Evolutionary conservation across 2,797 vertebrate species (phyloP), one percentile per base, ranked within the genome.

Genomic region (Pteropus rufus): DNA sequence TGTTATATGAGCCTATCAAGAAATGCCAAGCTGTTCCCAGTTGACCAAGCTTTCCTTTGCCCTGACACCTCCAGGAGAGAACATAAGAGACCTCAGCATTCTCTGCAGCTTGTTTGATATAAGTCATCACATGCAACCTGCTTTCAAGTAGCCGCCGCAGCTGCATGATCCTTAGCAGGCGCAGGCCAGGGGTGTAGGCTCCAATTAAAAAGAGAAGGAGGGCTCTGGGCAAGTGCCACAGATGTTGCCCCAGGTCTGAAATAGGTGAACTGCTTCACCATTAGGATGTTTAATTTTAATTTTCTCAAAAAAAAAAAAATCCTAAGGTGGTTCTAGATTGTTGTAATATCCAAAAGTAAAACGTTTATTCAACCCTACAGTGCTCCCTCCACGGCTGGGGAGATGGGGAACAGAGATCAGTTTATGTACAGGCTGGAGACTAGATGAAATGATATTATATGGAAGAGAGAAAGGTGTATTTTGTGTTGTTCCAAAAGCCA

Each of bases 1-100:
- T 46, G 7, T 84, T 89, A 56, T 11, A 18, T 41, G 64, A 91
- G 56, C 60, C 23, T 95, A 54, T 85, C 44, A 85, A 88, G 56
- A 92, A 95, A 95, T 52, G 69, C 29, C 72, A 77, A 67, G 79
- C 39, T 89, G 31, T 73, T 95, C 58, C 85, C 67, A 95, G 89
- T 15, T 62, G 41, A n/a, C 26, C 52, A 54, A n/a, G 21, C 73
- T 82, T 56, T 65, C 56, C 56, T 82, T 41, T 88, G n/a, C 29
- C 76, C 44, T 46, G 8, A 67, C 76, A 34, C 62, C 19, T 26
- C 4, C 7, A 52, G 72, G 26, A 89, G 46, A 80, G 41, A 62
- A 75, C 56, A 83, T 36, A 70, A 76, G 90, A 94, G 46, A 56
- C 31, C 39, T 67, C 6, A 15, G 31, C 65, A 49, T 65, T 80